phyloP scores from a whole-genome alignment of 2,797 vertebrate species.

The Lacerta agilis region DNA sequence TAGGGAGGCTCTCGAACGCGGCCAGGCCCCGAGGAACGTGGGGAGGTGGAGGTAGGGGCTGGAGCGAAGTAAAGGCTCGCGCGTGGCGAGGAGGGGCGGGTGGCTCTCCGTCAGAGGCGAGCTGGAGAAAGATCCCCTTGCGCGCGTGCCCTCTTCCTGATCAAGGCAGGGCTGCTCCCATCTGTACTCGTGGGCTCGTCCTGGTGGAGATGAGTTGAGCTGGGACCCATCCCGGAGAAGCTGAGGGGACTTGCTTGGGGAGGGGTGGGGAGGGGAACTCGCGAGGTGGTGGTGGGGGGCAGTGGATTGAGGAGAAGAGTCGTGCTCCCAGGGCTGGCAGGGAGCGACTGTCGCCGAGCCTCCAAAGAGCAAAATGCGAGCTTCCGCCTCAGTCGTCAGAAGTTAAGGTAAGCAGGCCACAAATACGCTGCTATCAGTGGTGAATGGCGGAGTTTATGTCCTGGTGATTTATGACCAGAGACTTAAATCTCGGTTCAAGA shows the following conservation, averaged over 20 bases:
- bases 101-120: constrained; percentile 24
- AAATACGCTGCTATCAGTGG: constrained; percentile 88
- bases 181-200: constrained; percentile 53
- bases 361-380: constrained; percentile 80
- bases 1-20: constrained; percentile 81
- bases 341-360: constrained; percentile 79
- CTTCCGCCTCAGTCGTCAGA: constrained; percentile 93
- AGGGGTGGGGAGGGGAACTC: constrained; percentile 57
- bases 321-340: constrained; percentile 77
- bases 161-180: constrained; percentile 49
- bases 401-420: constrained; percentile 98
- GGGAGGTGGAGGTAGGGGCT: constrained; percentile 57
- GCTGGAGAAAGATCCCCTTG: constrained; percentile 54
- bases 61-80: constrained; percentile 42
- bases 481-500: constrained; percentile 99
- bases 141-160: constrained; percentile 51
- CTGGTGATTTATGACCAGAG: constrained; percentile 99
- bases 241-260: constrained; percentile 70
- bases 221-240: constrained; percentile 69
- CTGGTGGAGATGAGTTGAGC: constrained; percentile 79
- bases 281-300: constrained; percentile 74
- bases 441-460: constrained; percentile 97
- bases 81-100: constrained; percentile 3
- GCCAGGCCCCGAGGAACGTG: constrained; percentile 56
- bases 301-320: constrained; percentile 47